These are phyloP conservation scores for Myzus persicae DNA, from an alignment of 1,140 invertebrate species.

Conservation along the genomic window DNA sequence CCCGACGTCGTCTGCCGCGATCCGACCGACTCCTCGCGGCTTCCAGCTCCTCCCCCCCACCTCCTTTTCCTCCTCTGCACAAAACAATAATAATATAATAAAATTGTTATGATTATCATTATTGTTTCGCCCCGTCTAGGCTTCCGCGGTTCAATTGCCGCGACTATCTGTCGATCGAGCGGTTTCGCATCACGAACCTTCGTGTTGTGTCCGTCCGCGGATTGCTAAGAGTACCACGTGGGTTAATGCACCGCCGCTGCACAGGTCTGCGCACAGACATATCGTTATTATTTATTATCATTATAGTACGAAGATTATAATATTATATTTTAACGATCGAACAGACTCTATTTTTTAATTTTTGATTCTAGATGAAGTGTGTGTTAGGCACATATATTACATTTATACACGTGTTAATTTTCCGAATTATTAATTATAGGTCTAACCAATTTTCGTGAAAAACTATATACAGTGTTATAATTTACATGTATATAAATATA, in stretches of 20 bases:
- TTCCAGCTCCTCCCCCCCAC: too few species aligned
- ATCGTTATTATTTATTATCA: not conserved
- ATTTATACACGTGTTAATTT: not conserved
- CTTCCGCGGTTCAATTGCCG: not conserved
- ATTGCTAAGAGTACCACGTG: not conserved
- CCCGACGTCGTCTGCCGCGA: not conserved
- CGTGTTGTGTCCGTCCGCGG: conserved; percentile 5
- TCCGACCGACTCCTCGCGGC: not conserved
- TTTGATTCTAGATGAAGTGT: not conserved
- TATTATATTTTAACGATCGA: not conserved
- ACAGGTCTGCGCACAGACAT: not conserved
- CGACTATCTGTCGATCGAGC: conserved; percentile 5
- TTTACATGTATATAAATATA: not conserved
- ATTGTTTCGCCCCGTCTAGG: too few species aligned
- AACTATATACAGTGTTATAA: too few species aligned
- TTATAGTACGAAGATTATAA: not conserved
- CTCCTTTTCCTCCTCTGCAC: not conserved
- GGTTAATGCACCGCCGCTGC: not conserved
- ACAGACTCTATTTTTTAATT: too few species aligned
- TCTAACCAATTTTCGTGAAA: not conserved
- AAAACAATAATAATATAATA: not conserved
- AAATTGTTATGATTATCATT: too few species aligned
- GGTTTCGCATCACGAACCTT: conserved; percentile 39
- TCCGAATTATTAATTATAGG: not conserved
- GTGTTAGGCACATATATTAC: not conserved